These are phyloP conservation scores for Scatophagus argus DNA, from an alignment of 2,113 vertebrate species.

Conservation along the genomic window DNA sequence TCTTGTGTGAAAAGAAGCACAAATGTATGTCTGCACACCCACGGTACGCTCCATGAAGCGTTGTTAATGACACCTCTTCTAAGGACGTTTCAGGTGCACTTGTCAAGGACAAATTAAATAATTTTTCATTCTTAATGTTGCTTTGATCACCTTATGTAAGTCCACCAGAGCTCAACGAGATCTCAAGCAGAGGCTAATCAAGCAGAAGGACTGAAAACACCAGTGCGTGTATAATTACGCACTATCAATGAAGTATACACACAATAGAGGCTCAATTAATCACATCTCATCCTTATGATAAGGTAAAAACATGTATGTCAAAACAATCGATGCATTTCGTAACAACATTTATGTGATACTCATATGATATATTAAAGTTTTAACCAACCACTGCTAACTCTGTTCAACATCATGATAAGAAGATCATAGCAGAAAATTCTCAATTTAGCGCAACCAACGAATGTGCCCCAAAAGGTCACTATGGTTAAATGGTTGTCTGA, in stretches of 20 bases:
- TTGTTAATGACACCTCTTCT: not conserved
- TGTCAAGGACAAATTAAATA: not conserved
- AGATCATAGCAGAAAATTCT: not conserved
- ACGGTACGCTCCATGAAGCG: not conserved
- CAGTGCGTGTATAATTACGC: not conserved
- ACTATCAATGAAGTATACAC: not conserved
- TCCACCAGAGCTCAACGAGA: not conserved
- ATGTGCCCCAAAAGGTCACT: not conserved
- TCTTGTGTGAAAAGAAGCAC: not conserved
- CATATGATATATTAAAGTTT: not conserved
- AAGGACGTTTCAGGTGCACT: not conserved
- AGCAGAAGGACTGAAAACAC: not conserved
- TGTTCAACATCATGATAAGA: not conserved
- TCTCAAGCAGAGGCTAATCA: not conserved
- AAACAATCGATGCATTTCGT: not conserved
- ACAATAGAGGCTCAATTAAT: not conserved
- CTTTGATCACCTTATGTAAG: not conserved
- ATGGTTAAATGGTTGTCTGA: no score
- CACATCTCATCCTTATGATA: not conserved
- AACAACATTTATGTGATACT: not conserved
- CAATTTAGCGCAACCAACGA: not conserved
- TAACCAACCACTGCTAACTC: not conserved
- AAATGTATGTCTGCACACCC: not conserved
- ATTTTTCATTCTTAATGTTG: not conserved
- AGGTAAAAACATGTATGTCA: no score